Evolutionary conservation across 1,140 invertebrate species (phyloP).

Genomic region (Triops longicaudatus): DNA sequence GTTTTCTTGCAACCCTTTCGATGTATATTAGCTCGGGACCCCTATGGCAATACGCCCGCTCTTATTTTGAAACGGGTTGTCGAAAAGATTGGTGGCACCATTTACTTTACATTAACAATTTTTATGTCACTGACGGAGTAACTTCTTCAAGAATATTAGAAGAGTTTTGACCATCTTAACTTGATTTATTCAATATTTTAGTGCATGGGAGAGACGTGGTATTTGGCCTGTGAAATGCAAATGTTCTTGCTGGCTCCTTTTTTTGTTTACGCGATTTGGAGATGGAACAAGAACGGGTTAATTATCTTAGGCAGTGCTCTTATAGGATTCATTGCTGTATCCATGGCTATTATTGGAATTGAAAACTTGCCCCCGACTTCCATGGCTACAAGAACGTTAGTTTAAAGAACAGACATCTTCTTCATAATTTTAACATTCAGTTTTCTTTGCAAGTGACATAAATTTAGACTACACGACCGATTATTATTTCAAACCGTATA

Average conservation of each 20-base stretch:
- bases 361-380: not conserved
- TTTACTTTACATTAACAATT: conserved; percentile 73
- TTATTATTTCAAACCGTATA: conserved; percentile 71
- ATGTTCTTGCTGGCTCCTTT: conserved; percentile 60
- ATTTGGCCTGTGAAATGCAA: conserved; percentile 72
- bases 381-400: not conserved
- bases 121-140: conserved; percentile 36
- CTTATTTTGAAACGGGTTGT: conserved; percentile 55
- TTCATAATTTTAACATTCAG: no score
- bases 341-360: not conserved
- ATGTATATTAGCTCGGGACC: conserved; percentile 57
- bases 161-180: not conserved
- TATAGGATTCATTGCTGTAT: not conserved
- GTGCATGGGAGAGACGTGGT: conserved; percentile 53
- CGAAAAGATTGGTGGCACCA: conserved; percentile 72
- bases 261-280: conserved; percentile 40
- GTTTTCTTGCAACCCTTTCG: conserved; percentile 58
- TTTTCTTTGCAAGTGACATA: not conserved
- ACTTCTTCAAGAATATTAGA: not conserved
- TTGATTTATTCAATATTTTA: not conserved
- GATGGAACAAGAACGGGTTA: not conserved
- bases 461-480: not conserved
- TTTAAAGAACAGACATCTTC: no score
- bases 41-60: conserved; percentile 52
- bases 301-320: not conserved